These are phyloP conservation scores for Hippocampus zosterae DNA, from an alignment of 2,113 vertebrate genomes.

Conservation along the genomic window DNA sequence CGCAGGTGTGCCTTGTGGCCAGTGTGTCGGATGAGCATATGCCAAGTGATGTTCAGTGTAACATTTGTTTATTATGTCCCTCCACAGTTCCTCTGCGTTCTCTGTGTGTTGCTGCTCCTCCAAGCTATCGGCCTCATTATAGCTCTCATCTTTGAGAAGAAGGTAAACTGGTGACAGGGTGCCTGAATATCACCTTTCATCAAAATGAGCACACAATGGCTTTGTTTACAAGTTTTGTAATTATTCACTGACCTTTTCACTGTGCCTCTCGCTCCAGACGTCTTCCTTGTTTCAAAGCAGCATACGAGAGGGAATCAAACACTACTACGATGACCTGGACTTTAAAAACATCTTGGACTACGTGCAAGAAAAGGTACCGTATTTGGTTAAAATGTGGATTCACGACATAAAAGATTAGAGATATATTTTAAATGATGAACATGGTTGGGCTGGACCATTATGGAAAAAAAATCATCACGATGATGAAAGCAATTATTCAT, in stretches of 20 bases:
- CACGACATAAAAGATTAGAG: neutral
- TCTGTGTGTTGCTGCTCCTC: conserved; percentile 76
- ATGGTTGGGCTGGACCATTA: neutral
- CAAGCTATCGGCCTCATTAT: conserved; percentile 75
- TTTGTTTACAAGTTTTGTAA: neutral
- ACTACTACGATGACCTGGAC: conserved; percentile 90
- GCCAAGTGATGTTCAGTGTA: neutral
- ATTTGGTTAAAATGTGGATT: neutral
- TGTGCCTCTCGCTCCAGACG: conserved; percentile 63
- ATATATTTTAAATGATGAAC: neutral
- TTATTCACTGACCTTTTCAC: neutral
- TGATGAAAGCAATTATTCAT: no score
- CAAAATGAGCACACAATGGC: neutral
- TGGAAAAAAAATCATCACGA: no score
- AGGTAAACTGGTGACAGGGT: conserved; percentile 59
- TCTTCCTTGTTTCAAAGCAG: conserved; percentile 78
- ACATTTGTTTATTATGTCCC: neutral
- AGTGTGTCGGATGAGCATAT: neutral
- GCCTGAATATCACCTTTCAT: neutral
- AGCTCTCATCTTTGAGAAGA: conserved; percentile 80
- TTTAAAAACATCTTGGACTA: conserved; percentile 93
- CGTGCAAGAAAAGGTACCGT: conserved; percentile 81
- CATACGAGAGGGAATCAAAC: conserved; percentile 83
- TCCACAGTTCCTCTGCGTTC: conserved; percentile 83
- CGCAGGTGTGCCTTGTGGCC: neutral